Conservation (phyloP, 2,888 invertebrate species). For the Brenthis ino region DNA sequence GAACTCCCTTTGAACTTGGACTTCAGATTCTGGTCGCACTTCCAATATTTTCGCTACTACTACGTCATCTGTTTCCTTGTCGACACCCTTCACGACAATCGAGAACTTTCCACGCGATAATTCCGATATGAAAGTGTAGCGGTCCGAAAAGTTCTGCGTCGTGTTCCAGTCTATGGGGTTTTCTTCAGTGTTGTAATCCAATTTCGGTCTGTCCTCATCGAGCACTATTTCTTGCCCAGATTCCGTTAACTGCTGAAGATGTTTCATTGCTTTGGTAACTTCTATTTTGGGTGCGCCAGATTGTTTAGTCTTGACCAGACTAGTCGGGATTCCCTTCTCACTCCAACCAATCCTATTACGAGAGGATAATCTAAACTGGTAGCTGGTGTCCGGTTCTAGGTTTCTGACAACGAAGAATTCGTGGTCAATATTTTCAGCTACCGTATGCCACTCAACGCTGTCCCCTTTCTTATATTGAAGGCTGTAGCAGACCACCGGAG, state of each 20-base stretch:
- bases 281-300: slow-evolving; percentile 88
- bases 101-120: slow-evolving; percentile 93
- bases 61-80: slow-evolving; percentile 87
- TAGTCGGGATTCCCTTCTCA: slow-evolving; percentile 92
- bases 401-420: slow-evolving; percentile 94
- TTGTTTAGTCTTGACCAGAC: slow-evolving; percentile 86
- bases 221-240: slow-evolving; percentile 86
- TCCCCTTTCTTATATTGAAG: slow-evolving; percentile 91
- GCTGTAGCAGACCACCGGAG: slow-evolving; percentile 93
- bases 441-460: slow-evolving; percentile 91
- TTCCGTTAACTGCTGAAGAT: slow-evolving; percentile 93
- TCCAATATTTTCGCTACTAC: slow-evolving; percentile 93
- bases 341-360: slow-evolving; percentile 97
- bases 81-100: slow-evolving; percentile 89
- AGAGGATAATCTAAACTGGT: slow-evolving; percentile 94
- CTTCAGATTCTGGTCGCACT: slow-evolving; percentile 84
- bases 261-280: slow-evolving; percentile 91
- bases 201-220: slow-evolving; percentile 84
- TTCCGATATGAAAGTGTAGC: slow-evolving; percentile 93
- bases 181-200: slow-evolving; percentile 89
- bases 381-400: slow-evolving; percentile 89
- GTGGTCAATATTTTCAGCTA: slow-evolving; percentile 94
- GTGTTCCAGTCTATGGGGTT: slow-evolving; percentile 88
- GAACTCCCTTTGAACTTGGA: slow-evolving; percentile 89
- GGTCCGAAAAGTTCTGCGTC: slow-evolving; percentile 85